Evolutionary conservation across 1,140 invertebrate genomes (phyloP).

Genomic region (Oncopodura yosiiana): DNA sequence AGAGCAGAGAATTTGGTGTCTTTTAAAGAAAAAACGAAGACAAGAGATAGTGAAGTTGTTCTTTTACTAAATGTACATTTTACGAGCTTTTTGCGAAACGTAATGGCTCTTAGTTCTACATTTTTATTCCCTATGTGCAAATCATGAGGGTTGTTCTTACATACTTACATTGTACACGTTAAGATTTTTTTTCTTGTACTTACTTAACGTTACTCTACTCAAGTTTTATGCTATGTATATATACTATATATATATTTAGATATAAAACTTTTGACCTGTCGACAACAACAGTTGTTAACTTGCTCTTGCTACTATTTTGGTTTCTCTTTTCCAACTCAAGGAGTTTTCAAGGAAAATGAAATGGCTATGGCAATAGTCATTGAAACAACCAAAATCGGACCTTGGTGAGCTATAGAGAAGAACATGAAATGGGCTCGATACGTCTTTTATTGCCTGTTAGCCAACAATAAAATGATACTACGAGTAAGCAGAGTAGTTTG

Average conservation of each 20-base stretch:
- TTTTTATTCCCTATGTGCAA: conserved; percentile 33
- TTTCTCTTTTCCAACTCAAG: too few relatives aligned
- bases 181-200: too few relatives aligned
- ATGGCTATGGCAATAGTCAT: conserved; percentile 26
- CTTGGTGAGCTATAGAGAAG: conserved; percentile 29
- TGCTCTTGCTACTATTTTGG: too few relatives aligned
- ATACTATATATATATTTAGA: too few relatives aligned
- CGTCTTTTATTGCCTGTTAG: conserved; percentile 30
- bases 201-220: too few relatives aligned
- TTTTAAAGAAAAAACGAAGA: conserved; percentile 11
- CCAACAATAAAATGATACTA: conserved; percentile 30
- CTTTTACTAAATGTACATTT: conserved; percentile 28
- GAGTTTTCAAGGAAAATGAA: too few relatives aligned
- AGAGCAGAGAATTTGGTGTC: neutral
- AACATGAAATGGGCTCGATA: conserved; percentile 21
- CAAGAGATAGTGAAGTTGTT: neutral
- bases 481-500: too few relatives aligned
- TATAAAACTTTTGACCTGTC: too few relatives aligned
- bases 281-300: too few relatives aligned
- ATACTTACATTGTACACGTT: too few relatives aligned
- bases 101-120: conserved; percentile 32
- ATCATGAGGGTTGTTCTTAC: conserved; percentile 24
- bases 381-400: conserved; percentile 28
- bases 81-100: conserved; percentile 33
- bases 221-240: too few relatives aligned